These are phyloP conservation scores for Thumatha senex DNA, from an alignment of 2,888 invertebrate genomes.

Conservation along the genomic window DNA sequence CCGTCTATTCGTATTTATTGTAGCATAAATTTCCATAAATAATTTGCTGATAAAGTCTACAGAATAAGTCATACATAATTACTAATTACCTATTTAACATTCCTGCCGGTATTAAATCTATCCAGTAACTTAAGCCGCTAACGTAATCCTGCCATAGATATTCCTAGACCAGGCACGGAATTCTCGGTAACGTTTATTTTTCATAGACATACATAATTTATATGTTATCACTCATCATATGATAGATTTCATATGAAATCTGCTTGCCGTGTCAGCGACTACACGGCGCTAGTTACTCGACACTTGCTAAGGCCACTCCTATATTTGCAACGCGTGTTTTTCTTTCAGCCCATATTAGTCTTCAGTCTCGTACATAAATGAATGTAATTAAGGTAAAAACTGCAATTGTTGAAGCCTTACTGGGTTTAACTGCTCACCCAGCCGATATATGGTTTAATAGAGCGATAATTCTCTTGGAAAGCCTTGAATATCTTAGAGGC, in stretches of 20 bases:
- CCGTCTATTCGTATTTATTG: no score
- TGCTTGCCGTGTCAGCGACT: conserved; percentile 59
- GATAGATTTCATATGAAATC: conserved; percentile 67
- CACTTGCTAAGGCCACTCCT: conserved; percentile 62
- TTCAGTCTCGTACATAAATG: conserved; percentile 44
- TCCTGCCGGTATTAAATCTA: neutral
- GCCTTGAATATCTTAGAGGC: conserved; percentile 18
- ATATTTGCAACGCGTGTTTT: conserved; percentile 51
- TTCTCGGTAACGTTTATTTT: conserved; percentile 55
- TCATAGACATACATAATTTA: conserved; percentile 53
- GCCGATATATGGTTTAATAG: conserved; percentile 36
- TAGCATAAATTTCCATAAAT: no score
- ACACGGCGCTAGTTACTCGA: conserved; percentile 61
- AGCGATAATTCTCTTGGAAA: conserved; percentile 33
- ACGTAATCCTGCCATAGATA: conserved; percentile 27
- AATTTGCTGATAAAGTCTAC: no score
- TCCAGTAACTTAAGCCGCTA: conserved; percentile 27
- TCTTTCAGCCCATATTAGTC: conserved; percentile 53
- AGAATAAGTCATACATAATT: neutral
- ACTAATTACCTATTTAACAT: neutral
- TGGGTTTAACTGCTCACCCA: conserved; percentile 23
- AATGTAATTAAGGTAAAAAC: conserved; percentile 53
- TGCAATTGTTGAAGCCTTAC: conserved; percentile 33
- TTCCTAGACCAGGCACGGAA: conserved; percentile 31
- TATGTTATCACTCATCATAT: conserved; percentile 54